These are phyloP conservation scores for Parasteatoda lunata DNA, from an alignment of 2,888 invertebrate species.

Conservation along the genomic window DNA sequence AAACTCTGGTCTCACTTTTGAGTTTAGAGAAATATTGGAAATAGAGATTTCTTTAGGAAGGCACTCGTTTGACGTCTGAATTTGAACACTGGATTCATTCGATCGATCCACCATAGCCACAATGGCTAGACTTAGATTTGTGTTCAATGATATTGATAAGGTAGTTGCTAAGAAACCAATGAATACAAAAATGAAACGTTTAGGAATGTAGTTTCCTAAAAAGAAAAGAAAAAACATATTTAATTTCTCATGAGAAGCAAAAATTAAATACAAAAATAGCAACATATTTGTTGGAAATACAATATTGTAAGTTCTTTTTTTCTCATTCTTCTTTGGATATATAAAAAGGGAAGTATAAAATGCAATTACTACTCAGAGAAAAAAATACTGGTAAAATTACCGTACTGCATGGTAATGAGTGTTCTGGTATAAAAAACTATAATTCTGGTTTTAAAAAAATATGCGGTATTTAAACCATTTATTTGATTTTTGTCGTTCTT, in stretches of 20 bases:
- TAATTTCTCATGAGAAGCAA: not conserved
- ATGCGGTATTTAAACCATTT: no score
- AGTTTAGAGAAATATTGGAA: not conserved
- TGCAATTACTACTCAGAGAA: no score
- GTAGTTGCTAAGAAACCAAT: constrained; percentile 49
- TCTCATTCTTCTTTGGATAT: no score
- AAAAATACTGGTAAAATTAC: no score
- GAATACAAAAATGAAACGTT: constrained; percentile 37
- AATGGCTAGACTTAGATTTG: constrained; percentile 51
- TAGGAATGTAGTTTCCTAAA: constrained; percentile 16
- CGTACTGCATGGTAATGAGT: no score
- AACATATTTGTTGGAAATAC: no score
- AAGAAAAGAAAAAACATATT: not conserved
- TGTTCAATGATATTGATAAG: constrained; percentile 36
- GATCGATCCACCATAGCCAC: constrained; percentile 52
- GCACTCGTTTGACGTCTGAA: constrained; percentile 43
- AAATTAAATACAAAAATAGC: no score
- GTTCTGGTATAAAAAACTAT: no score
- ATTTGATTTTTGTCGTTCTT: no score
- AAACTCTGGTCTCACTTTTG: not conserved
- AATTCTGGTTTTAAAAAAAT: no score
- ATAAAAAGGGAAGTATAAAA: no score
- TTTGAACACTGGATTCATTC: constrained; percentile 30
- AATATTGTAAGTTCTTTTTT: no score
- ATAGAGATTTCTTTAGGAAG: not conserved